phyloP scores from a whole-genome alignment of 1,140 invertebrate species.

The Zelostemma sp. region DNA sequence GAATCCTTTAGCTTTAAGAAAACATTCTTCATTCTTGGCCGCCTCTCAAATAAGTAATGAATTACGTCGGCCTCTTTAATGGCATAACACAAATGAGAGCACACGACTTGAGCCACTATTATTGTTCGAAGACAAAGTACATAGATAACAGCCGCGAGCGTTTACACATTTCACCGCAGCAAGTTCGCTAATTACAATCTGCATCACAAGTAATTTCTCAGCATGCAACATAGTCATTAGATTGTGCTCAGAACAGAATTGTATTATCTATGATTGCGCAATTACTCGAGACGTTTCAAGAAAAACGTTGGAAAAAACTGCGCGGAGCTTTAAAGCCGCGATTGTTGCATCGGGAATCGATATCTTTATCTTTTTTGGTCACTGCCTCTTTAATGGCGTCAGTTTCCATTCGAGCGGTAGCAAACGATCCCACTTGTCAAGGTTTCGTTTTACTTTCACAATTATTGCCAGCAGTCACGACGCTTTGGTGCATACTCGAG shows the following conservation, averaged over 20 bases:
- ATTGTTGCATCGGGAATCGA: not conserved
- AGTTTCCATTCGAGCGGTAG: not conserved
- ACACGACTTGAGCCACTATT: conserved; percentile 35
- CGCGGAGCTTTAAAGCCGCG: no score
- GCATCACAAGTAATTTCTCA: conserved; percentile 43
- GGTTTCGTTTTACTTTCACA: no score
- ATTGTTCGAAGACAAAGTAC: conserved; percentile 40
- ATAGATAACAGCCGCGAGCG: conserved; percentile 39
- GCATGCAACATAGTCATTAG: conserved; percentile 38
- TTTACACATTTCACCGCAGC: conserved; percentile 36
- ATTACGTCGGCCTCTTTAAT: conserved; percentile 26
- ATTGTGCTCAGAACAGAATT: conserved; percentile 42
- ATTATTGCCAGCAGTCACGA: not conserved
- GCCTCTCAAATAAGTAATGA: not conserved
- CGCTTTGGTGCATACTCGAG: not conserved
- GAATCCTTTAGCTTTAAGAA: not conserved
- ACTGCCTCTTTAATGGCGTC: not conserved
- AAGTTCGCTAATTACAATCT: conserved; percentile 44
- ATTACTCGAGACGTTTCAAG: not conserved
- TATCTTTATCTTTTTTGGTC: not conserved
- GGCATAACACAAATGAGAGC: conserved; percentile 16
- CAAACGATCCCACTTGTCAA: not conserved
- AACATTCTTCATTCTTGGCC: not conserved
- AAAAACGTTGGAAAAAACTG: no score
- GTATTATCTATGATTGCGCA: conserved; percentile 22